phyloP scores from a whole-genome alignment of 2,888 invertebrate genomes.

The Thyatira batis region DNA sequence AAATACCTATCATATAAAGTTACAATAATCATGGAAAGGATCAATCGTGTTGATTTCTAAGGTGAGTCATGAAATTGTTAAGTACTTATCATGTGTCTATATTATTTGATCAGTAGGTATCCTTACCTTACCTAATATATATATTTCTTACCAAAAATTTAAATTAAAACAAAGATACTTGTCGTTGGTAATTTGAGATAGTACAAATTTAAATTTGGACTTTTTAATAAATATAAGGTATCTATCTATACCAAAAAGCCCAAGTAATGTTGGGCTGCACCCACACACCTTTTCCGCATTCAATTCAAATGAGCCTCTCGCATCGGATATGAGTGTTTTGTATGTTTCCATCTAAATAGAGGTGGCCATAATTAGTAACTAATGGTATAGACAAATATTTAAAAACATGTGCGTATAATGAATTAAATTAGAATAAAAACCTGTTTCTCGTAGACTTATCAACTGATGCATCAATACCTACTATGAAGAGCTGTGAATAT shows the following conservation, averaged over 20 bases:
- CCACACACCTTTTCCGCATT: constrained; percentile 53
- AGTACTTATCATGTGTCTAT: no score
- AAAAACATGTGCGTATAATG: constrained; percentile 4
- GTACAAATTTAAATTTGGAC: constrained; percentile 40
- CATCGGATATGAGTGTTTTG: constrained; percentile 16
- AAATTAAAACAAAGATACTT: no score
- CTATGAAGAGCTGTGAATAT: not conserved
- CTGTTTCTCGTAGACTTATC: constrained; percentile 8
- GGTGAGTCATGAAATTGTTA: no score
- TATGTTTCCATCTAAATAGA: constrained; percentile 18
- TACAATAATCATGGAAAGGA: no score
- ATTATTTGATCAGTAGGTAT: no score
- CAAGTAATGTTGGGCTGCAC: constrained; percentile 31
- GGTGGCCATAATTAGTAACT: constrained; percentile 2
- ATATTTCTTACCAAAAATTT: no score
- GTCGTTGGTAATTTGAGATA: no score
- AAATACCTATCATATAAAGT: constrained; percentile 37
- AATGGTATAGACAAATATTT: not conserved
- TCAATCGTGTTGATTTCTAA: no score
- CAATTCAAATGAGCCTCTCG: constrained; percentile 57
- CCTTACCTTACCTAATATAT: no score
- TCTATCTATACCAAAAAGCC: constrained; percentile 31
- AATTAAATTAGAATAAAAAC: constrained; percentile 15
- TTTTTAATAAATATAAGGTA: constrained; percentile 13
- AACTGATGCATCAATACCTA: not conserved